These are phyloP conservation scores for Poliocrania exsul DNA, from an alignment of 2,797 vertebrate species.

Conservation along the genomic window DNA sequence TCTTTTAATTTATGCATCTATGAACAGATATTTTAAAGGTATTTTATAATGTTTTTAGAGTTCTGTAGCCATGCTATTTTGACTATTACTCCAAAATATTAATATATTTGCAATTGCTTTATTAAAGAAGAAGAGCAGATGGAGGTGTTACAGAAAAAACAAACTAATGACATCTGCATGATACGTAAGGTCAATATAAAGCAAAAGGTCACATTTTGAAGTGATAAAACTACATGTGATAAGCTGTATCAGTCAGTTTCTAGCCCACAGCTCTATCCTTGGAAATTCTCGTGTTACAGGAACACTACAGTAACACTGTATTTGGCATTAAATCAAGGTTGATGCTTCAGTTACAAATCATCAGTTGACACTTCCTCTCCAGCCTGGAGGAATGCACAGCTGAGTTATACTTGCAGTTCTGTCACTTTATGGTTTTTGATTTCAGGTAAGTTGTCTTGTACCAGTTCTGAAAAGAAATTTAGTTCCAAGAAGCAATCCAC, in stretches of 20 bases:
- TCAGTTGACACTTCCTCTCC: neutral
- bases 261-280: neutral
- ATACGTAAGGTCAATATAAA: neutral
- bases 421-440: neutral
- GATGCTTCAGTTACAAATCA: neutral
- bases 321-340: neutral
- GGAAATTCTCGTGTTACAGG: neutral
- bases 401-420: neutral
- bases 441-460: neutral
- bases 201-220: neutral
- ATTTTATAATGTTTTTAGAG: neutral
- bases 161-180: neutral
- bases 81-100: neutral
- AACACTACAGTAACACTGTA: neutral
- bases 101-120: neutral
- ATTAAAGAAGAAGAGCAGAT: neutral
- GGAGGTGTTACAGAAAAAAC: neutral
- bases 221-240: neutral
- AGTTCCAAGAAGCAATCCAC: neutral
- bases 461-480: neutral
- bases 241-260: neutral
- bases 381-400: neutral
- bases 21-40: neutral
- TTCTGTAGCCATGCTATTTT: neutral
- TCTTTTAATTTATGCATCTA: neutral